These are phyloP conservation scores for Sebastes reedi DNA, from an alignment of 2,797 vertebrate species.

Conservation along the genomic window DNA sequence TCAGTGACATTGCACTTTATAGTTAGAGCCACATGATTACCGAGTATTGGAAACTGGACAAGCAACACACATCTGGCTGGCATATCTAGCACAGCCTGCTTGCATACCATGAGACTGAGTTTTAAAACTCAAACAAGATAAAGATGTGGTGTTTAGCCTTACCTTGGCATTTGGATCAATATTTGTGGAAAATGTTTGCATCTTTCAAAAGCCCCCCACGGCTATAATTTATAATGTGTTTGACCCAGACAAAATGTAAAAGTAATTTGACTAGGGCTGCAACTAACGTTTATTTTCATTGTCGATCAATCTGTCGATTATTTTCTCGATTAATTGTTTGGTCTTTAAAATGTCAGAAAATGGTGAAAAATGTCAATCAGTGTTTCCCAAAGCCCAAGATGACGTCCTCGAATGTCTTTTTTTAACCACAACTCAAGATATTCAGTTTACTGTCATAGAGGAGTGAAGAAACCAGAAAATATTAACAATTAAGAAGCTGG, in stretches of 20 bases:
- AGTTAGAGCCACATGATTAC: neutral
- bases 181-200: neutral
- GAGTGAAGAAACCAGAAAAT: too few species aligned
- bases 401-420: too few species aligned
- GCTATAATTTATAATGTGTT: neutral
- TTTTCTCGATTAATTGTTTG: too few species aligned
- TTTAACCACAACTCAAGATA: too few species aligned
- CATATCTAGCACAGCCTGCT: neutral
- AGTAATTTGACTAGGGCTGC: neutral
- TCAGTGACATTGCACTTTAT: neutral
- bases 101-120: neutral
- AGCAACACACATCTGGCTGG: neutral
- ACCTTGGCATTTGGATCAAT: neutral
- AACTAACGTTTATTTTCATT: too few species aligned
- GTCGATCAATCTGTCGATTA: too few species aligned
- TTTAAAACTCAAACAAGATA: neutral
- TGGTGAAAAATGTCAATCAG: too few species aligned
- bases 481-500: too few species aligned
- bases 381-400: too few species aligned
- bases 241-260: neutral
- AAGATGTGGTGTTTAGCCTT: neutral
- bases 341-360: too few species aligned
- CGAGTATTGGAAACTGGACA: neutral
- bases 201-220: neutral
- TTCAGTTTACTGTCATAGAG: too few species aligned